These are phyloP conservation scores for Akabosia matsudoensis DNA, from an alignment of 1,140 invertebrate species.

Conservation along the genomic window DNA sequence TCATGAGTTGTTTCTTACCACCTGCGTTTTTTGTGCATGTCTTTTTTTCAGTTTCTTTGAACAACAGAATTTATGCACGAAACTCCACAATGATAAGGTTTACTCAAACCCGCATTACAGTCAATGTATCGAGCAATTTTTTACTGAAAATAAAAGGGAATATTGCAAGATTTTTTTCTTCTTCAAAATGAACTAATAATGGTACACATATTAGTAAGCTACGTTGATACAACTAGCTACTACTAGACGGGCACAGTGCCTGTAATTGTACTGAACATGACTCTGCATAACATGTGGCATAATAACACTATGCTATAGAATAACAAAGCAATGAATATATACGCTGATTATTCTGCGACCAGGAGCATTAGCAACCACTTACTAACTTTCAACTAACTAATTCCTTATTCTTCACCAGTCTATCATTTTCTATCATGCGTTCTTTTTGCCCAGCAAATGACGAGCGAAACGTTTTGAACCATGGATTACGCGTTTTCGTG, in stretches of 20 bases:
- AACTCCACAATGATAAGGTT: no score
- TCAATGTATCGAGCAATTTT: no score
- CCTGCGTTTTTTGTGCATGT: no score
- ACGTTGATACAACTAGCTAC: not conserved
- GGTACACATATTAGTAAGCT: not conserved
- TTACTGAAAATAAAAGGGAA: no score
- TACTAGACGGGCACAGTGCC: not conserved
- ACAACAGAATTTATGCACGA: no score
- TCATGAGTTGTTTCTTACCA: not conserved
- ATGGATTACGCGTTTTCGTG: not conserved
- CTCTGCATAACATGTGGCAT: constrained; percentile 16
- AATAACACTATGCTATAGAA: not conserved
- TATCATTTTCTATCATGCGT: not conserved
- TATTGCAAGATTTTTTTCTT: no score
- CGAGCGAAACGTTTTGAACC: not conserved
- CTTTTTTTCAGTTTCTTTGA: no score
- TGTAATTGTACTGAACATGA: not conserved
- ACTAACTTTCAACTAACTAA: no score
- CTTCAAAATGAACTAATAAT: not conserved
- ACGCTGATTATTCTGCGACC: not conserved
- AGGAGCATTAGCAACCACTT: not conserved
- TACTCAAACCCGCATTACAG: no score
- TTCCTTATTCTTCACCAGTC: not conserved
- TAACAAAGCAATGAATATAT: not conserved
- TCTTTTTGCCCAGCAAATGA: not conserved